A percentile compares a stretch with the other conserved stretches of the same genome.
Evolutionary conservation across 2,888 invertebrate genomes (phyloP).

Genomic region (Ethmia dodecea): DNA sequence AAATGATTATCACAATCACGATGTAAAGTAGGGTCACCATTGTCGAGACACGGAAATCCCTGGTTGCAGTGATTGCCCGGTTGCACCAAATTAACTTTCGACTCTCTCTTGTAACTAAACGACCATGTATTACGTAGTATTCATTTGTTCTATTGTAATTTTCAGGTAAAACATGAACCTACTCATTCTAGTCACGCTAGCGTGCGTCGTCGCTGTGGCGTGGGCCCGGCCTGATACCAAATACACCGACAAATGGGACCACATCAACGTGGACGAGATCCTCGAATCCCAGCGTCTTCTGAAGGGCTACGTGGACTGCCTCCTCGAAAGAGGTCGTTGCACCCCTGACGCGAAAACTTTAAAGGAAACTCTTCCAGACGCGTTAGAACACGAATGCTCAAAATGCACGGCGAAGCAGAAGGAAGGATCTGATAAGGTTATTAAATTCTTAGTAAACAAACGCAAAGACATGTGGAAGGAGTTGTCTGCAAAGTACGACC

Average conservation of each 20-base stretch:
- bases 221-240: conserved; percentile 56
- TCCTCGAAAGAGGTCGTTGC: conserved; percentile 80
- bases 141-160: conserved; percentile 12
- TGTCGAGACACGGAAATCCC: no score
- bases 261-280: conserved; percentile 82
- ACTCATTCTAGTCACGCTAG: conserved; percentile 46
- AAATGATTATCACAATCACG: no score
- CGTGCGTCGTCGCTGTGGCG: conserved; percentile 46
- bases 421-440: conserved; percentile 78
- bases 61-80: no score
- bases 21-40: no score
- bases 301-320: conserved; percentile 82
- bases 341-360: conserved; percentile 81
- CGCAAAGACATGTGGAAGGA: conserved; percentile 82
- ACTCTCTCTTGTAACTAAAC: no score
- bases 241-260: conserved; percentile 84
- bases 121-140: no score
- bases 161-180: conserved; percentile 55
- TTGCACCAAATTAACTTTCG: no score
- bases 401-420: conserved; percentile 82
- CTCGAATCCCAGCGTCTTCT: conserved; percentile 81
- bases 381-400: conserved; percentile 81
- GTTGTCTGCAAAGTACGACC: conserved; percentile 83
- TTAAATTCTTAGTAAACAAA: conserved; percentile 82
- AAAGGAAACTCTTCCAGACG: conserved; percentile 82